These are phyloP conservation scores for Papilio xuthus DNA, from an alignment of 1,140 invertebrate genomes.

Conservation along the genomic window DNA sequence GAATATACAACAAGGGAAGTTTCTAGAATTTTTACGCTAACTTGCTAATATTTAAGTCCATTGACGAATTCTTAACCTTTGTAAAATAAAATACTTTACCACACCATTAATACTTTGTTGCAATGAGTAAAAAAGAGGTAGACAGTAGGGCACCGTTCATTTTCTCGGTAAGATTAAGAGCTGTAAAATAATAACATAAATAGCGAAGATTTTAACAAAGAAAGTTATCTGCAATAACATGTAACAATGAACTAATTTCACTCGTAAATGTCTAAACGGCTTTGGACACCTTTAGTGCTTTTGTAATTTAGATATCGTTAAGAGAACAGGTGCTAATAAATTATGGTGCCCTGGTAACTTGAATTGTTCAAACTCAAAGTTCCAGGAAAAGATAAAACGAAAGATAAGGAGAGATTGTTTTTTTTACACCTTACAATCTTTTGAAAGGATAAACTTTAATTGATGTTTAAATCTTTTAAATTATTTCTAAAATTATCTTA, in stretches of 20 bases:
- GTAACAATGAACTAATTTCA: constrained; percentile 16
- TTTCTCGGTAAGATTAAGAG: neutral
- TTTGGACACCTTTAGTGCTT: constrained; percentile 17
- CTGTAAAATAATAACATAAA: constrained; percentile 18
- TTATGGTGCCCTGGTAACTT: constrained; percentile 26
- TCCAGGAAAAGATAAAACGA: constrained; percentile 27
- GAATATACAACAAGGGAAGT: too few relatives aligned
- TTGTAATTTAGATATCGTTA: constrained; percentile 23
- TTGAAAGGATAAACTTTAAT: neutral
- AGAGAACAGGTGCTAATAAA: constrained; percentile 29
- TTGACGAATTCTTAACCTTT: neutral
- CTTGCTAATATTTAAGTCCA: neutral
- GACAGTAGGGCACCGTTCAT: neutral
- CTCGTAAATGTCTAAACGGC: constrained; percentile 21
- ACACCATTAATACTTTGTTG: neutral
- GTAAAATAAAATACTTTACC: neutral
- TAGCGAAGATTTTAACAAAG: neutral
- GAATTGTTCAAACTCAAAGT: constrained; percentile 18
- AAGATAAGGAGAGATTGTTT: constrained; percentile 24
- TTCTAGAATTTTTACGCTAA: too few relatives aligned
- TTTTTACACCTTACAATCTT: constrained; percentile 8
- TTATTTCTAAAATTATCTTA: neutral
- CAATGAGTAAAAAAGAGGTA: neutral
- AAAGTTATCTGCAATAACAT: constrained; percentile 4
- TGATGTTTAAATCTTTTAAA: neutral